Percentiles rank a stretch among this genome's conserved stretches.
phyloP scores from a whole-genome alignment of 2,797 vertebrate species.

The Catharus ustulatus region DNA sequence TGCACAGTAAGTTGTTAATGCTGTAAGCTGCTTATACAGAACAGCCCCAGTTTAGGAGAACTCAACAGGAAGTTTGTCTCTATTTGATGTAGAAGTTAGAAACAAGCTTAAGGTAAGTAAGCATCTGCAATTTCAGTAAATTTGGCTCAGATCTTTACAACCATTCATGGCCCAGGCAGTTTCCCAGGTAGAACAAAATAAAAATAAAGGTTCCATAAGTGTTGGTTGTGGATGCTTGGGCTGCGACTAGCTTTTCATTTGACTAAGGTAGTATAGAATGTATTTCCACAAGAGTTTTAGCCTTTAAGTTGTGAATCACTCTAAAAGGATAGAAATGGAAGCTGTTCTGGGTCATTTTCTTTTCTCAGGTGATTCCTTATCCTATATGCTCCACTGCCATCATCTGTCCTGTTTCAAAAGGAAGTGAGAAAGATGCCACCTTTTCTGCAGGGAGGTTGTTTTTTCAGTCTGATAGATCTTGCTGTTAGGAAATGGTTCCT shows the following conservation, averaged over 20 bases:
- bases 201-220: background rate
- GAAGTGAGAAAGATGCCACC: background rate
- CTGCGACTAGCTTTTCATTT: background rate
- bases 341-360: background rate
- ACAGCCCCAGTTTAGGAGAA: background rate
- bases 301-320: background rate
- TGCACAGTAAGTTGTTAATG: background rate
- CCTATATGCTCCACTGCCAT: background rate
- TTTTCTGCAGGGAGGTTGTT: background rate
- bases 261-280: background rate
- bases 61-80: background rate
- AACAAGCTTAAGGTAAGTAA: background rate
- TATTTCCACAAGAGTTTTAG: background rate
- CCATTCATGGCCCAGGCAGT: background rate
- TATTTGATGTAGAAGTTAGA: background rate
- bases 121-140: background rate
- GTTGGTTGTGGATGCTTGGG: accelerated
- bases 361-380: background rate
- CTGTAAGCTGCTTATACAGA: background rate
- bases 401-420: background rate
- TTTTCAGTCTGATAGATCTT: background rate
- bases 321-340: background rate
- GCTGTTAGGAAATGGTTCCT: background rate
- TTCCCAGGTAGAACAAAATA: background rate
- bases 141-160: background rate